Percentiles rank a stretch among this genome's conserved stretches.
phyloP scores from a whole-genome alignment of 2,113 vertebrate species.

The Rhinogobius similis region DNA sequence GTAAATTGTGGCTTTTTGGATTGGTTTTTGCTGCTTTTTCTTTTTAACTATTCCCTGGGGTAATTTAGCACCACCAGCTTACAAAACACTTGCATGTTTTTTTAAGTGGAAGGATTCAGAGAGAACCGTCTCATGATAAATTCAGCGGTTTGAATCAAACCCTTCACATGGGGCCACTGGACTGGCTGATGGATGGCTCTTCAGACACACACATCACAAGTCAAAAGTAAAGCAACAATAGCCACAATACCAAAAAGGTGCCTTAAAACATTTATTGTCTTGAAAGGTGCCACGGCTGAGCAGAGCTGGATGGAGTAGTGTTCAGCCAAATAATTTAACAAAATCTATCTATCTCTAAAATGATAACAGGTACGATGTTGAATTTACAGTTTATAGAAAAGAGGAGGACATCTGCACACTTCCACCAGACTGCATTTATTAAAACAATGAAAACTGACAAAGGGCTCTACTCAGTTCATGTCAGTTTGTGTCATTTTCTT shows the following conservation, averaged over 20 bases:
- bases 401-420: background rate
- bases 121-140: background rate
- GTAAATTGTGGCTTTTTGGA: background rate
- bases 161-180: background rate
- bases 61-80: background rate
- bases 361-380: background rate
- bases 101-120: background rate
- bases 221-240: too few species aligned
- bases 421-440: background rate
- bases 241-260: too few species aligned
- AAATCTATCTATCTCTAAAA: too few species aligned
- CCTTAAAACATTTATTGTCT: too few species aligned
- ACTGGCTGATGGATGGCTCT: too few species aligned
- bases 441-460: too few species aligned
- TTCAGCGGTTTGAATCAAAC: background rate
- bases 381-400: background rate
- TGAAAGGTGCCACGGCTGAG: too few species aligned
- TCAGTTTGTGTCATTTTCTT: too few species aligned
- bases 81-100: background rate
- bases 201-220: too few species aligned
- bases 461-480: too few species aligned
- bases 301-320: too few species aligned
- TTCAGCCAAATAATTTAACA: too few species aligned
- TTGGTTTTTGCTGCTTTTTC: background rate
- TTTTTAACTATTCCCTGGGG: background rate